Percentiles rank a stretch among this genome's conserved stretches.
Conservation (phyloP, 2,888 invertebrate genomes). For the Nomada goodeniana region DNA sequence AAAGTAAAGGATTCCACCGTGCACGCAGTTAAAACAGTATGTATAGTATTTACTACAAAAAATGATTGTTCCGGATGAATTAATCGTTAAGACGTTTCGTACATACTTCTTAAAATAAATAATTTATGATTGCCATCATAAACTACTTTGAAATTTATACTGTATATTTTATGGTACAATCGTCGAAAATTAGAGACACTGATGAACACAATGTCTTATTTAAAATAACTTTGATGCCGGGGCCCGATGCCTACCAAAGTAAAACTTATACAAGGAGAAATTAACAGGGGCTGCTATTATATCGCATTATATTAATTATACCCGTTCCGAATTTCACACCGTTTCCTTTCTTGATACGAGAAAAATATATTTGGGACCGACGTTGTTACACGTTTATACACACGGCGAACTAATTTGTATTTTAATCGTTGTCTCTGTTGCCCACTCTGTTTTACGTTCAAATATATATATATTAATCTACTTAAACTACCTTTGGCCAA, state of each 20-base stretch:
- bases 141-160: constrained; percentile 52
- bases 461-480: constrained; percentile 35
- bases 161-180: constrained; percentile 55
- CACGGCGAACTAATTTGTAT: constrained; percentile 46
- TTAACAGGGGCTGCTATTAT: not conserved
- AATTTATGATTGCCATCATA: constrained; percentile 62
- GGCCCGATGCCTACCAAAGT: constrained; percentile 65
- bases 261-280: constrained; percentile 61
- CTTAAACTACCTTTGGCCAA: constrained; percentile 54
- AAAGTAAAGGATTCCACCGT: constrained; percentile 21
- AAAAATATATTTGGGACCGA: constrained; percentile 40
- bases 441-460: constrained; percentile 17
- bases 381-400: constrained; percentile 26
- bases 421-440: constrained; percentile 61
- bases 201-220: constrained; percentile 66
- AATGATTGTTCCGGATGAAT: constrained; percentile 41
- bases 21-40: not conserved
- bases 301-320: constrained; percentile 7
- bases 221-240: constrained; percentile 58
- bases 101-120: constrained; percentile 60
- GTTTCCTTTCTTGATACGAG: constrained; percentile 4
- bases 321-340: constrained; percentile 1
- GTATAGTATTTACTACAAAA: constrained; percentile 26
- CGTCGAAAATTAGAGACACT: constrained; percentile 68
- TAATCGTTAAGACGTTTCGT: constrained; percentile 33